Conservation (phyloP, 1,140 invertebrate species). For the Drosophila novamexicana region DNA sequence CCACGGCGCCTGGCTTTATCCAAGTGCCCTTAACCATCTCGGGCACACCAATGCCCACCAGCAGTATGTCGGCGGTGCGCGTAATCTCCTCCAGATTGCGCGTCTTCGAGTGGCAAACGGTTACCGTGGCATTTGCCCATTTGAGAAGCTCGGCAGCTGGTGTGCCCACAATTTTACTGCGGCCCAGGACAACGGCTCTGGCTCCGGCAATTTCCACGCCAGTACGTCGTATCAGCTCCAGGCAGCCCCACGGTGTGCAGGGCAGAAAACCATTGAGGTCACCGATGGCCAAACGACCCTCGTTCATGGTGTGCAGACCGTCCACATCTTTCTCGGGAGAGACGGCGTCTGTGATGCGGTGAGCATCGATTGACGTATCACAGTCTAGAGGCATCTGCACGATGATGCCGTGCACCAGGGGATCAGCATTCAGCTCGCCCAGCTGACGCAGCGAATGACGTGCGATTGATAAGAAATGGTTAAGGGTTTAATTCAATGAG, state of each 20-base stretch:
- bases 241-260: constrained; percentile 96
- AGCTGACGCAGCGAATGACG: constrained; percentile 86
- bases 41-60: constrained; percentile 96
- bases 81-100: constrained; percentile 92
- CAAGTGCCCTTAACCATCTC: constrained; percentile 97
- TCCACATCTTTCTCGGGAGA: constrained; percentile 96
- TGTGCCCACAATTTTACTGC: constrained; percentile 99
- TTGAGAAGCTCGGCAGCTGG: constrained; percentile 97
- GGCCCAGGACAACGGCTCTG: constrained; percentile 96
- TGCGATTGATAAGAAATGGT: constrained; percentile 1
- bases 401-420: constrained; percentile 96
- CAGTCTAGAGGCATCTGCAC: constrained; percentile 98
- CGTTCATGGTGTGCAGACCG: constrained; percentile 95
- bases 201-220: constrained; percentile 93
- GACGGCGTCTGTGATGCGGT: constrained; percentile 94
- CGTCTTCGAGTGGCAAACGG: constrained; percentile 98
- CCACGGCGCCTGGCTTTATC: constrained; percentile 99
- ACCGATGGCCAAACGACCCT: constrained; percentile 94
- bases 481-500: not conserved
- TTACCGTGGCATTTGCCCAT: constrained; percentile 98
- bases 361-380: constrained; percentile 92
- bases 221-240: constrained; percentile 95
- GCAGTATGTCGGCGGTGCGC: constrained; percentile 95
- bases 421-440: constrained; percentile 92
- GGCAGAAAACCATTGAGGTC: constrained; percentile 95